Conservation (phyloP, 2,113 vertebrate genomes). For the Laticauda colubrina region DNA sequence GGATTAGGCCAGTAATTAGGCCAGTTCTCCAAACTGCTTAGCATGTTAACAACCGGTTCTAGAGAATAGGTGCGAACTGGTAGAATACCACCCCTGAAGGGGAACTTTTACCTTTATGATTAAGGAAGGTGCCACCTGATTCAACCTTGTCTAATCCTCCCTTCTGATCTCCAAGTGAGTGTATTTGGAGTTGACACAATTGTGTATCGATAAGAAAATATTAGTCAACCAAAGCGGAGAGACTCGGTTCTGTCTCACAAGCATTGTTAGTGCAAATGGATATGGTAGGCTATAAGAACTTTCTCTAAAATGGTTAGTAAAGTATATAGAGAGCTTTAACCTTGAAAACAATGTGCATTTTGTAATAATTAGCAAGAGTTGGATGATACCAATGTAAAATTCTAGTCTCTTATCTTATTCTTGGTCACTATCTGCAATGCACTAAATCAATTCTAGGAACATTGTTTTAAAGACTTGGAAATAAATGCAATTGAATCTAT, state of each 20-base stretch:
- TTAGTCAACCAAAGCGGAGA: background rate
- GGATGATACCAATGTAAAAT: background rate
- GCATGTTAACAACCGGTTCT: too few relatives aligned
- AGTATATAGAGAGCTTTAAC: background rate
- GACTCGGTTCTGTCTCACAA: background rate
- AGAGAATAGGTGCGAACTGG: too few relatives aligned
- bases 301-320: background rate
- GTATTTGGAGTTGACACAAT: too few relatives aligned
- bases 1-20: too few relatives aligned
- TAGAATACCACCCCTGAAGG: too few relatives aligned
- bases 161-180: too few relatives aligned
- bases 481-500: background rate
- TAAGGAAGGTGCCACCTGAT: too few relatives aligned
- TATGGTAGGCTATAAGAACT: background rate
- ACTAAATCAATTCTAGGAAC: fast-evolving
- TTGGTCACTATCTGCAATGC: background rate
- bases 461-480: background rate
- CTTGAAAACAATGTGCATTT: background rate
- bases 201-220: background rate
- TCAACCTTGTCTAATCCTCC: too few relatives aligned
- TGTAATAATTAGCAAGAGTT: background rate
- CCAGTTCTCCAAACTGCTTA: too few relatives aligned
- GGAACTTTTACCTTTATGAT: too few relatives aligned
- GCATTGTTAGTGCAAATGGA: background rate
- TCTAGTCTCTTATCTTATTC: fast-evolving